Base-by-base conservation (phyloP, 2,113 vertebrate species). In the Kryptolebias marmoratus region DNA sequence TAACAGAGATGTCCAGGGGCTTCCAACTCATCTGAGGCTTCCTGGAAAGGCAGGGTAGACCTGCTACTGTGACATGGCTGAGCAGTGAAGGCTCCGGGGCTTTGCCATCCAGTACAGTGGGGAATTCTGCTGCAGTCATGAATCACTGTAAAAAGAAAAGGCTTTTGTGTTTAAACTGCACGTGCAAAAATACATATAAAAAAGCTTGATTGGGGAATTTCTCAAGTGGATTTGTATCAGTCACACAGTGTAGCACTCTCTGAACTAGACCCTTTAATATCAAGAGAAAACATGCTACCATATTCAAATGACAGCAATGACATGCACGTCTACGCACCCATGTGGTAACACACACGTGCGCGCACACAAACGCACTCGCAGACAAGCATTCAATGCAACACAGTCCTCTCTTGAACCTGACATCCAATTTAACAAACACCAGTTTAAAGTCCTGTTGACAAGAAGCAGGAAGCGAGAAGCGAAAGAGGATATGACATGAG, bases 401-500 rank as follows among this genome's bases (percentile, higher is more conserved):
- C 89, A 90, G 86, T 89, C 90, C 85, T 92, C 87, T 66, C 74
- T 82, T 92, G 89, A 88, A 89, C 90, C 91, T 91, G 90, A 92
- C 90, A 90, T 90, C 84, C 86, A 90, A 88, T 91, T 92, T 88
- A 90, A 90, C 89, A 88, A 92, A 91, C 91, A 90, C 90, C 88
- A 89, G 88, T 91, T 93, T 91, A 93, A 92, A 91, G 90, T 90
- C 91, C 88, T 93, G 92, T 91, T 92, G 90, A 89, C 89, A 90
- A 89, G 82, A 83, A 83, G 84, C 86, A 87, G 86, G 89, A 91
- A 88, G 89, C 88, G 87, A 91, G 88, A 91, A 90, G 88, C 90
- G 91, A 91, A 92, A 92, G 90, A 91, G 89, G 90, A 91, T 91
- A 93, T 91, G 92, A 91, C 92, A 93, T 90, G 89, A 91, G 90